Evolutionary conservation across 2,113 vertebrate species (phyloP), one percentile per base, ranked within the genome.

Genomic region (Ictalurus punctatus): DNA sequence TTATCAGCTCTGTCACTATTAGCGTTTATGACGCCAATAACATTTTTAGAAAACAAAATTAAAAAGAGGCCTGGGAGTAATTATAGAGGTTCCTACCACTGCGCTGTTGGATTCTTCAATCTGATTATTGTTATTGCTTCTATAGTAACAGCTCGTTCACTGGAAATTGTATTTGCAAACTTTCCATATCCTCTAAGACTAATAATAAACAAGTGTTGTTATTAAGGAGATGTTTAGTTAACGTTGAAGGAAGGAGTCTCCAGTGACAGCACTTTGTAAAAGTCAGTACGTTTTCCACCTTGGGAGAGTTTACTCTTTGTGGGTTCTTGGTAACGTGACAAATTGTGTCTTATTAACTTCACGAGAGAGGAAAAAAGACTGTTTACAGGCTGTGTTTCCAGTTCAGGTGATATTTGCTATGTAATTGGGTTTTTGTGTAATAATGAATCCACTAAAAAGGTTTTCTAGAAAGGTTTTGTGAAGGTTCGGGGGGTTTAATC

Each of bases 1-100:
- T 34, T 1, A 44, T 25, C 86, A 71, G 79, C 59, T 52, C 86
- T 40, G 52, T 82, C 86, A 82, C 48, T 54, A 37, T 63, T 54
- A 37, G 6, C 37, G 6, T 73, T 87, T 74, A 83, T 83, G 4
- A 30, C 25, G 0, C 2, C 25, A 16, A 83, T 58, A 76, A 56
- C 82, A 79, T 79, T 34, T 34, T 34, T 34, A 59, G 5, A 4
- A 44, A 44, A 44, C 4, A 44, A 44, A 48, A 48, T 48, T 48
- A 21, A 30, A 76, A 16, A 10, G 2, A 13, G 65, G 48, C 56
- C 52, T 74, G 48, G 52, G 58, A 58, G 48, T 56, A 63, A 8
- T 37, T 83, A 63, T 25, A 37, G 81, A 83, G 19, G 16, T 56
- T 19, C 30, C n/a, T n/a, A 2, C 2, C 2, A 30, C 7, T 4